A percentile compares a stretch with the other conserved stretches of the same genome.
Evolutionary conservation across 2,888 invertebrate species (phyloP).

Genomic region (Ceramica pisi): DNA sequence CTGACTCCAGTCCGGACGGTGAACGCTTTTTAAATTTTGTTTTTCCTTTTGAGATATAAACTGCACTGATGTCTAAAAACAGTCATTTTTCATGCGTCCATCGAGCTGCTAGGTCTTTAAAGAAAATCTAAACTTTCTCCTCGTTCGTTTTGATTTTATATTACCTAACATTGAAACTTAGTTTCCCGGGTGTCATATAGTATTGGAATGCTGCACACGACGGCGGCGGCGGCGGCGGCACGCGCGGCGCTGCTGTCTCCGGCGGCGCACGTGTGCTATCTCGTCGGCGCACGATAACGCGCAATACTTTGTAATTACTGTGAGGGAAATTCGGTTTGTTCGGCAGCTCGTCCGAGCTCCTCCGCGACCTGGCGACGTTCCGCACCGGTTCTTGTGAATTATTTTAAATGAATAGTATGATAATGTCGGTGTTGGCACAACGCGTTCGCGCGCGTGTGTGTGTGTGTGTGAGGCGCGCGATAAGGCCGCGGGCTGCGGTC

Average conservation of each 20-base stretch:
- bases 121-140: neutral
- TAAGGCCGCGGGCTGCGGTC: conserved; percentile 55
- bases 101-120: neutral
- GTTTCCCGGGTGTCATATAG: neutral
- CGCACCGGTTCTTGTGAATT: conserved; percentile 22
- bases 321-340: conserved; percentile 43
- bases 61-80: too few species aligned
- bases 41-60: neutral
- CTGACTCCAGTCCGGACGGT: too few species aligned
- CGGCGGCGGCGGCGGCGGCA: neutral
- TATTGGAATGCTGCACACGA: neutral
- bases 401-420: conserved; percentile 37
- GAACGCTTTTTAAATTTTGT: neutral
- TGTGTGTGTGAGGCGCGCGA: conserved; percentile 20
- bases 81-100: too few species aligned
- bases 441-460: conserved; percentile 1
- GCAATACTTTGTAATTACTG: conserved; percentile 22
- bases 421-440: conserved; percentile 15
- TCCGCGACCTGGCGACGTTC: conserved; percentile 1
- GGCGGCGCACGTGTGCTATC: conserved; percentile 39
- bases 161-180: neutral
- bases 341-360: conserved; percentile 3
- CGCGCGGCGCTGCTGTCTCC: neutral
- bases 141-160: neutral
- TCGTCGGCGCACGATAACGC: conserved; percentile 25